These are phyloP conservation scores for Microtus oregoni DNA, from an alignment of 2,113 vertebrate genomes.

Conservation along the genomic window DNA sequence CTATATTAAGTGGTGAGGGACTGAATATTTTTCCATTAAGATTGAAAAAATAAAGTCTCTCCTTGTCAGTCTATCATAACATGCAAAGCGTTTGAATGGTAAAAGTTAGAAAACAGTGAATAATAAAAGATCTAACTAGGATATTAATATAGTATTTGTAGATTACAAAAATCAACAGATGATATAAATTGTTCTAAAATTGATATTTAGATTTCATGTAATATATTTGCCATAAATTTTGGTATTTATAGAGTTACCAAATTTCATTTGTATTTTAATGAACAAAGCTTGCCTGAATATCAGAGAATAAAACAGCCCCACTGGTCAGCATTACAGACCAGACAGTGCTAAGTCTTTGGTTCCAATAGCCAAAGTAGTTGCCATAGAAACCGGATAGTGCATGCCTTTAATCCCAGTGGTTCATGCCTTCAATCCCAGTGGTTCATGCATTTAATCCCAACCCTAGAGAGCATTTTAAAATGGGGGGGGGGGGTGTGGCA, in stretches of 20 bases:
- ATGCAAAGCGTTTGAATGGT: not conserved
- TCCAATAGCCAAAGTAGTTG: no score
- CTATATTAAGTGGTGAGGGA: not conserved
- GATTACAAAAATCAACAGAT: not conserved
- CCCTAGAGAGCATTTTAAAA: no score
- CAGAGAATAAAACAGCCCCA: no score
- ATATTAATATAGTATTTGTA: not conserved
- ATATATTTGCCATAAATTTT: not conserved
- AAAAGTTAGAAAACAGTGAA: not conserved
- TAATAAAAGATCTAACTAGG: not conserved
- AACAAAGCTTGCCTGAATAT: no score
- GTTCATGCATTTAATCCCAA: no score
- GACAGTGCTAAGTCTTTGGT: no score
- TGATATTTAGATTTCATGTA: not conserved
- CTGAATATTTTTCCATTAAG: not conserved
- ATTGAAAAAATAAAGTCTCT: not conserved
- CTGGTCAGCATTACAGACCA: no score
- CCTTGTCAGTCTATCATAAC: not conserved
- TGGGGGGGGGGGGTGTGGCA: no score
- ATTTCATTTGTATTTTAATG: no score
- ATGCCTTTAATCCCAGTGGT: no score
- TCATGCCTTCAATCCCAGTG: no score
- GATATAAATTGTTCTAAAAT: not conserved
- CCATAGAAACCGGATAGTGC: no score
- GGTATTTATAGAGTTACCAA: not conserved